phyloP scores from a whole-genome alignment of 2,888 invertebrate species.

The Drosophila borealis region DNA sequence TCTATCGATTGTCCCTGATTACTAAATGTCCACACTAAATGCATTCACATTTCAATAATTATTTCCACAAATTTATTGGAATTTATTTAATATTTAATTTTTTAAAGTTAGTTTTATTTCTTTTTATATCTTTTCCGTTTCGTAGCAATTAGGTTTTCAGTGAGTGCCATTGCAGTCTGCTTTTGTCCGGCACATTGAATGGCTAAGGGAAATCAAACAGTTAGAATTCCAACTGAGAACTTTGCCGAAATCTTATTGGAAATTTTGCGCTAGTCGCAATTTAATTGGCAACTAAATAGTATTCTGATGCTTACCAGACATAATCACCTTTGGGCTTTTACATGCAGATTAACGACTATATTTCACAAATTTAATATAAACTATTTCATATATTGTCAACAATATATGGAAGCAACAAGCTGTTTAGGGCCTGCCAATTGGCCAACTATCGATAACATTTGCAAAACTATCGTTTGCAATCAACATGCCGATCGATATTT shows the following conservation, averaged over 20 bases:
- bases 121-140: background rate
- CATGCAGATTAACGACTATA: too few relatives aligned
- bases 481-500: constrained; percentile 37
- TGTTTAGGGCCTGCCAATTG: background rate
- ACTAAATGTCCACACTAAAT: too few relatives aligned
- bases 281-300: too few relatives aligned
- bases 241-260: background rate
- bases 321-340: too few relatives aligned
- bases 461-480: constrained; percentile 4
- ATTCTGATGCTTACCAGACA: too few relatives aligned
- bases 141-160: constrained; percentile 1
- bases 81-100: background rate
- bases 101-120: background rate
- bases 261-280: too few relatives aligned
- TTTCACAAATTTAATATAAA: too few relatives aligned
- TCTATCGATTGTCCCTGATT: too few relatives aligned
- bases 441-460: constrained; percentile 21
- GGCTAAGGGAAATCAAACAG: background rate
- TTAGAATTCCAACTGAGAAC: background rate
- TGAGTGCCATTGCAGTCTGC: background rate
- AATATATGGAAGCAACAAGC: too few relatives aligned
- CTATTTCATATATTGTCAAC: too few relatives aligned
- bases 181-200: background rate
- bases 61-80: too few relatives aligned
- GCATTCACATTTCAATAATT: too few relatives aligned